Evolutionary conservation across 2,113 vertebrate species (phyloP).

Genomic region (Neoarius graeffei): DNA sequence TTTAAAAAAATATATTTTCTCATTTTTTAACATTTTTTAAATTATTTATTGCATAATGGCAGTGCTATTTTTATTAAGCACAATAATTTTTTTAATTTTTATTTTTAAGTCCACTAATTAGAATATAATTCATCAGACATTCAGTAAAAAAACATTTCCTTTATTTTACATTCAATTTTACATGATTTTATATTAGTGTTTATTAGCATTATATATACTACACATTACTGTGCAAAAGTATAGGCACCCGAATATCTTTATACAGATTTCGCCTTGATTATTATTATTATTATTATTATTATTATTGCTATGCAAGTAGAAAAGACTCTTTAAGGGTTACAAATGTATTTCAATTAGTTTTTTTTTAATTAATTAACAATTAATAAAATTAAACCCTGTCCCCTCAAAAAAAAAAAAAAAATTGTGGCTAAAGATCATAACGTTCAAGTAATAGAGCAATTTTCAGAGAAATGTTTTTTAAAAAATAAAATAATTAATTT

Average conservation of each 20-base stretch:
- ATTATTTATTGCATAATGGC: neutral
- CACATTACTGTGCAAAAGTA: neutral
- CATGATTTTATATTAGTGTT: neutral
- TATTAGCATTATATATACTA: neutral
- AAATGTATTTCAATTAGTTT: neutral
- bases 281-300: neutral
- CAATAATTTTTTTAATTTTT: neutral
- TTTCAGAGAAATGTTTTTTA: neutral
- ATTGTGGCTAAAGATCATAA: neutral
- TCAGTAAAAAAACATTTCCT: neutral
- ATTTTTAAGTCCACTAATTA: neutral
- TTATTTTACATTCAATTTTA: neutral
- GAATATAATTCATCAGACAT: neutral
- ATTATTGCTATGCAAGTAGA: neutral
- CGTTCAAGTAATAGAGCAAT: neutral
- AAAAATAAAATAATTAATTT: neutral
- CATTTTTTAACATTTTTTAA: neutral
- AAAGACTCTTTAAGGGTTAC: neutral
- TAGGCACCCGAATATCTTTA: neutral
- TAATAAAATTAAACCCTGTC: neutral
- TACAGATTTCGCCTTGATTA: neutral
- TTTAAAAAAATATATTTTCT: neutral
- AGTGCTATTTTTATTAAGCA: neutral
- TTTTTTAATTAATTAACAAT: neutral
- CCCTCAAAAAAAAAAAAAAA: neutral